A percentile compares a stretch with the other conserved stretches of the same genome.
Conservation (phyloP, 2,888 invertebrate genomes). For the Drosophila pullipes region DNA sequence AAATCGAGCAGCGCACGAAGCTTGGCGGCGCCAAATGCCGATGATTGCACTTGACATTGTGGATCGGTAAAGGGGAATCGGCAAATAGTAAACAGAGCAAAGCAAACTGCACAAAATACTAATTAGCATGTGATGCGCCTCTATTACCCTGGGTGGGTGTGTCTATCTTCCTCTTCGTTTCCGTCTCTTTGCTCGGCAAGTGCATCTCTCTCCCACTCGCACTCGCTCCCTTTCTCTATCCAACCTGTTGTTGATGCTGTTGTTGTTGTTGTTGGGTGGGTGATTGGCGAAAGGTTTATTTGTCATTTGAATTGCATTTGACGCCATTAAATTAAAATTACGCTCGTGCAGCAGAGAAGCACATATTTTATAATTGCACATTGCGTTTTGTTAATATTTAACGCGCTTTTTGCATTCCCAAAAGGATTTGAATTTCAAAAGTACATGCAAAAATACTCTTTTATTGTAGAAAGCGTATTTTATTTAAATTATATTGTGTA, state of each 20-base stretch:
- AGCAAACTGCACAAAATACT: constrained; percentile 51
- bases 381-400: constrained; percentile 45
- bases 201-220: constrained; percentile 12
- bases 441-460: neutral
- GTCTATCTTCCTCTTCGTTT: constrained; percentile 40
- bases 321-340: constrained; percentile 56
- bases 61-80: constrained; percentile 35
- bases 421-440: constrained; percentile 30
- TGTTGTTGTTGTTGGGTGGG: constrained; percentile 13
- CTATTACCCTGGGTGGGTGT: constrained; percentile 64
- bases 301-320: constrained; percentile 55
- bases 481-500: neutral
- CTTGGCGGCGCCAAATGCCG: constrained; percentile 31
- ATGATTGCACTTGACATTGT: constrained; percentile 67
- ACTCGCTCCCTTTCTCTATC: constrained; percentile 4
- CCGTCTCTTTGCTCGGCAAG: constrained; percentile 4
- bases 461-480: neutral
- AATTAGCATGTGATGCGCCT: constrained; percentile 71
- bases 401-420: constrained; percentile 27
- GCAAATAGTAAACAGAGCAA: constrained; percentile 64
- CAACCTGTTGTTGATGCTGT: constrained; percentile 23
- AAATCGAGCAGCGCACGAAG: constrained; percentile 22
- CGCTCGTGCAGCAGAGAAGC: constrained; percentile 12
- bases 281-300: constrained; percentile 76
- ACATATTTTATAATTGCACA: constrained; percentile 48